Base-by-base conservation (phyloP, 2,113 vertebrate species). In the Gopherus flavomarginatus region DNA sequence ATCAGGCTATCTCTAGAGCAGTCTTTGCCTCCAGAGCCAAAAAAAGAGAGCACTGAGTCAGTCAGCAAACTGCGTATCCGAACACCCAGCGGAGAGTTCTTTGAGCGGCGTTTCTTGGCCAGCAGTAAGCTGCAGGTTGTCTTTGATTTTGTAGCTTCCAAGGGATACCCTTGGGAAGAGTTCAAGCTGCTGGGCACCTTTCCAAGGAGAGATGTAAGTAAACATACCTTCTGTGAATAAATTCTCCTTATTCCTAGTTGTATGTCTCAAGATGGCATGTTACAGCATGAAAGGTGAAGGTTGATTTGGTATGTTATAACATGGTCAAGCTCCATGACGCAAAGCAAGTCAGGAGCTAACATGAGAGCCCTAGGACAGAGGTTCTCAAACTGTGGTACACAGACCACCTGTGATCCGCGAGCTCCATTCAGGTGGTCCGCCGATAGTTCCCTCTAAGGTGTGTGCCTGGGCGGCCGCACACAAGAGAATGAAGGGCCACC, bases 131-230 rank as follows among this genome's bases (percentile, higher is more conserved):
- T 99, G 65, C 99, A 99, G 98, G 99, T 99, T 93, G 99, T 99
- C 98, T 99, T 99, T 93, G 99, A 99, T 98, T 99, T 99, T 88
- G 99, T 99, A 97, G 99, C 99, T 98, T 99, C 99, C 97, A 99
- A 99, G 98, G 99, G 99, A 90, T 99, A 98, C 98, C 99, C 99
- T 62, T 99, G 98, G 96, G 99, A 99, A 49, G 99, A 99, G 97
- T 99, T 99, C 98, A 99, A 99, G 98, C 98, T 99, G 97, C 99
- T 99, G 98, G 99, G 99, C 97, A 99, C 99, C 98, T 99, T 99
- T 98, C 99, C 99, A 35, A 99, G 99, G 98, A 99, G 99, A 99
- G 99, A 99, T 96, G 99, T 99, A 97, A 98, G 98, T 98, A 97
- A 96, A 95, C 16, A 0, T 5, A 24, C 31, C 65, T 97, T 96